Evolutionary conservation across 2,113 vertebrate genomes (phyloP), one percentile per base, ranked within the genome.

Genomic region (Malurus alboscapulatus): DNA sequence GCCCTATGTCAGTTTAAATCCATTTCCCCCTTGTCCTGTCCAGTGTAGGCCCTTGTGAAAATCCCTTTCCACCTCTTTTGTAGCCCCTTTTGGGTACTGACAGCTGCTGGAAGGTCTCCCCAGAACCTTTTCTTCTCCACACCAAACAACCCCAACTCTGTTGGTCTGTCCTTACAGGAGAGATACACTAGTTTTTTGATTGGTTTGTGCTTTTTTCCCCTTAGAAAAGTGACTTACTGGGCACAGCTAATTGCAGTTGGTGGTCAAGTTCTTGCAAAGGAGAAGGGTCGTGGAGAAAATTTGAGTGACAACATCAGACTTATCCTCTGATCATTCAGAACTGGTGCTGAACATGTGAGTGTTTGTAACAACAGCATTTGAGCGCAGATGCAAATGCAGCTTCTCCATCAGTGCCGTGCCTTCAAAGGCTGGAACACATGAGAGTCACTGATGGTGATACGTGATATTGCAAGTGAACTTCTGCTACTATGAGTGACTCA

Each of bases 101-200:
- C 20, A 50, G 15, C 27, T 38, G 32, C 59, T 66, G 12, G 12
- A 88, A 73, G 21, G 10, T 40, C 27, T 66, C 22, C 32, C 22
- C 14, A 51, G 51, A 29, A 27, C 18, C 30, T 38, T 58, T 65
- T 51, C 18, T 38, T 58, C 22, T 57, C 12, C 15, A 2, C 4
- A 12, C 44, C 38, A 8, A 58, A 17, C 22, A 59, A 45, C 38
- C 13, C 16, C 15, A 66, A 1, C 27, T 66, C 22, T 73, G 10
- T 45, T 27, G 66, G 27, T 24, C 53, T 53, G 10, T 51, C 61
- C 45, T 66, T 51, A 29, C 5, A 38, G 27, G 32, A 59, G 38
- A 54, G 19, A 8, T 18, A 32, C 8, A 17, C 17, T 7, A 7
- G 0, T 32, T 25, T 57, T 80, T 50, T 4, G 0, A 4, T 48